Evolutionary conservation across 1,140 invertebrate genomes (phyloP).

Genomic region (Thrips palmi): DNA sequence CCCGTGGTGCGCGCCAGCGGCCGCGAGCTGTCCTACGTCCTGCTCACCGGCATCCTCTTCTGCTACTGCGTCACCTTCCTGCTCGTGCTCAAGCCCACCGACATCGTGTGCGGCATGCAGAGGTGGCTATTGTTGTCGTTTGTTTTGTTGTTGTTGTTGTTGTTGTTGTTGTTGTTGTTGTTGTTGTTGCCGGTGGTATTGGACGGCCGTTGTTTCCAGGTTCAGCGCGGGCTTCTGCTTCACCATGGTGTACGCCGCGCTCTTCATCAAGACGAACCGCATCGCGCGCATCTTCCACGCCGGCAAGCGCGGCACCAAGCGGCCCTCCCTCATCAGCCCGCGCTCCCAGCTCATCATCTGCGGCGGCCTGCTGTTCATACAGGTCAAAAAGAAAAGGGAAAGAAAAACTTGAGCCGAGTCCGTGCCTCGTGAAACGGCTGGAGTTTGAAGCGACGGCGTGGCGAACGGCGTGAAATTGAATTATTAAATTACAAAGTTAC

Average conservation of each 20-base stretch:
- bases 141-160: neutral
- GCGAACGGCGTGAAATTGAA: no score
- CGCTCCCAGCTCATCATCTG: conserved; percentile 86
- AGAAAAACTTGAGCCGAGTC: no score
- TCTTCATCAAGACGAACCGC: conserved; percentile 81
- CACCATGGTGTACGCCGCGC: conserved; percentile 75
- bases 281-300: conserved; percentile 83
- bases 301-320: conserved; percentile 66
- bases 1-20: conserved; percentile 76
- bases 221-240: conserved; percentile 78
- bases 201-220: conserved; percentile 32
- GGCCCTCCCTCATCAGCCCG: conserved; percentile 84
- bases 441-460: no score
- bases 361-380: conserved; percentile 55
- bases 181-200: neutral
- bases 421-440: no score
- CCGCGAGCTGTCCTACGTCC: conserved; percentile 66
- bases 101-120: conserved; percentile 52
- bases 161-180: neutral
- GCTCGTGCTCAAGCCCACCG: conserved; percentile 51
- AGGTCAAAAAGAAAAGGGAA: no score
- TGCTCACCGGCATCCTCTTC: conserved; percentile 64
- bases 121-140: conserved; percentile 13
- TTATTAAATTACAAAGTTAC: no score
- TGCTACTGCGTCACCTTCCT: conserved; percentile 75